Evolutionary conservation across 2,113 vertebrate genomes (phyloP), one percentile per base, ranked within the genome.

Genomic region (Nothobranchius kuhntae): DNA sequence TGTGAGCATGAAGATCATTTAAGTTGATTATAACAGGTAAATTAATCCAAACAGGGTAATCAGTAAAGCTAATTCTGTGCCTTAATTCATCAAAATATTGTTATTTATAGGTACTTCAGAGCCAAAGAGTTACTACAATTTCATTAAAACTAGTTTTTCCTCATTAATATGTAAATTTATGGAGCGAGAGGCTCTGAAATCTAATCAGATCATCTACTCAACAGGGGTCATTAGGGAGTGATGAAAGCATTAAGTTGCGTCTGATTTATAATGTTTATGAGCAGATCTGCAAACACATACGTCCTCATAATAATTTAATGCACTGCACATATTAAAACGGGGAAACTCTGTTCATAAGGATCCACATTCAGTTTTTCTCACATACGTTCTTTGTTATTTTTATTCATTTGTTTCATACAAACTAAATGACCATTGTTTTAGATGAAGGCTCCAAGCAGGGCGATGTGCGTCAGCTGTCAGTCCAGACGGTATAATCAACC

Each of bases 111-210:
- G 30, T 30, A 30, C 40, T 42, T 7, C 10, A 42, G 10, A 42
- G 63, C 50, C 42, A 65, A 50, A 77, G 66, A 72, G 57, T 59
- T 58, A 21, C 15, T 36, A 9, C 38, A n/a, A 40, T 80, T 81
- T 68, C 69, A 58, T 48, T 67, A 77, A 75, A 85, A 65, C 76
- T 69, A 0, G 15, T 57, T 68, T 57, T 1, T 24, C 35, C 1
- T 78, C 44, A 66, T 88, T 71, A 64, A 61, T 58, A 80, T 87
- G 79, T 30, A 84, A 64, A 88, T 87, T 26, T 69, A 65, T 82
- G 78, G 26, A 55, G 21, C 44, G 40, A 8, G n/a, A 40, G 56
- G 42, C 75, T 83, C 62, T 11, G 42, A 80, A 79, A 77, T 79
- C 60, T 85, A 79, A 87, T 85, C 74, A 86, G 77, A 86, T 84